phyloP scores from a whole-genome alignment of 2,113 vertebrate genomes.

The Myotis lucifugus region DNA sequence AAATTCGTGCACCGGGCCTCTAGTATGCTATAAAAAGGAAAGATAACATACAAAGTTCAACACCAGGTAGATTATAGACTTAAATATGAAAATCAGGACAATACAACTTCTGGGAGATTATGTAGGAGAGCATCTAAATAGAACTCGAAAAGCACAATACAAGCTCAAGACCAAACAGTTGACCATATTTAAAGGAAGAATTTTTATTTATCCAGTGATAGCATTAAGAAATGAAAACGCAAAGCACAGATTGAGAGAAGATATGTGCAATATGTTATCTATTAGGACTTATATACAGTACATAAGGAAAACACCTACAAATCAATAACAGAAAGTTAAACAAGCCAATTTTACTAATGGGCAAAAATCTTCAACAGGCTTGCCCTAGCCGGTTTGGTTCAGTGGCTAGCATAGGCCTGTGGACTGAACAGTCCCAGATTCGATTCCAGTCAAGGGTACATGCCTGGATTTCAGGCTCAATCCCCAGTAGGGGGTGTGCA shows the following conservation, averaged over 20 bases:
- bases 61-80: background rate
- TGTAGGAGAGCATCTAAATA: background rate
- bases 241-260: background rate
- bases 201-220: background rate
- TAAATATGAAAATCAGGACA: background rate
- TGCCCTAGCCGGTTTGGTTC: too few species aligned
- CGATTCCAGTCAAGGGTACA: too few species aligned
- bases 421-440: too few species aligned
- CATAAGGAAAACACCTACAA: background rate
- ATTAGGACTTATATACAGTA: background rate
- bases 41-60: constrained; percentile 37
- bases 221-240: background rate
- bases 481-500: too few species aligned
- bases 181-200: background rate
- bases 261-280: background rate
- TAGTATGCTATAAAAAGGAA: background rate
- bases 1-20: too few species aligned
- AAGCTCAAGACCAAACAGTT: background rate
- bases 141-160: background rate
- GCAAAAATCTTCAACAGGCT: background rate
- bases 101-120: background rate
- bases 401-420: too few species aligned
- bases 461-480: too few species aligned
- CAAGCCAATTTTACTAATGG: background rate
- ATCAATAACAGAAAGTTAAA: background rate